Conservation (phyloP, 2,113 vertebrate species). For the Canis aureus region DNA sequence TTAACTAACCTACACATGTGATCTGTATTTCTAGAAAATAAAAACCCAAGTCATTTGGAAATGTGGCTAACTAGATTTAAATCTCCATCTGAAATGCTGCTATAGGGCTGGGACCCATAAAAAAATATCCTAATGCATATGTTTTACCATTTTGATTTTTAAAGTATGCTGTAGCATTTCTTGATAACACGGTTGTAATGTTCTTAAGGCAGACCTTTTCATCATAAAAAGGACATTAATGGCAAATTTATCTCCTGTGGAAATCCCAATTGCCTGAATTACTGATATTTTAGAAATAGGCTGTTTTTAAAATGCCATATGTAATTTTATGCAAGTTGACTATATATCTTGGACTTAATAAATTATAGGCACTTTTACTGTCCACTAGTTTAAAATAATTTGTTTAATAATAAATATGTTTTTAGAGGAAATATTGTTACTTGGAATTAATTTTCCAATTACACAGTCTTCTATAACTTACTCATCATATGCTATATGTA, state of each 20-base stretch:
- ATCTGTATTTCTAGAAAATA: conserved; percentile 69
- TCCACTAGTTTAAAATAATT: conserved; percentile 78
- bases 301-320: conserved; percentile 78
- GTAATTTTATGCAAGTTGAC: conserved; percentile 73
- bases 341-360: conserved; percentile 83
- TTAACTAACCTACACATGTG: conserved; percentile 62
- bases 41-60: conserved; percentile 64
- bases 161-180: conserved; percentile 81
- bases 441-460: conserved; percentile 78
- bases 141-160: conserved; percentile 77
- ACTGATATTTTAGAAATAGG: conserved; percentile 77
- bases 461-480: conserved; percentile 77
- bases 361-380: conserved; percentile 77
- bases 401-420: conserved; percentile 79
- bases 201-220: conserved; percentile 67
- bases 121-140: conserved; percentile 74
- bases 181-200: conserved; percentile 51
- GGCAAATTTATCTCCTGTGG: conserved; percentile 81
- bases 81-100: conserved; percentile 77
- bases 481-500: conserved; percentile 59
- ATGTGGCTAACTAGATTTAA: conserved; percentile 69
- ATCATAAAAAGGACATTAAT: conserved; percentile 76
- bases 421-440: conserved; percentile 74
- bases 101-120: conserved; percentile 81
- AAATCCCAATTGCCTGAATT: conserved; percentile 81